Conservation (phyloP, 2,888 invertebrate species). For the Melieria picta region DNA sequence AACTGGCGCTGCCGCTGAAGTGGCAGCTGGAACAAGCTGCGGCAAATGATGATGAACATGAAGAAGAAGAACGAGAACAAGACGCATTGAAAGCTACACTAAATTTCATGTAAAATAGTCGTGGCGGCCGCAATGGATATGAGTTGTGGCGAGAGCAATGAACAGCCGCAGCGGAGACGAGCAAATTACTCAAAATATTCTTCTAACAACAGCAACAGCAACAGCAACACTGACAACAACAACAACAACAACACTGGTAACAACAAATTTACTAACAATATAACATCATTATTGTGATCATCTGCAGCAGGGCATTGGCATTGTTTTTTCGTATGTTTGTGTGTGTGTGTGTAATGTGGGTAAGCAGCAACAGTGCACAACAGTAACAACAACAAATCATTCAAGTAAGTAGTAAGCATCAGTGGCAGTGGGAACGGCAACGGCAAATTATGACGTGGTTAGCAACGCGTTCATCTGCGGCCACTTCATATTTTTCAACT, state of each 20-base stretch:
- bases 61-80: too few relatives aligned
- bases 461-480: constrained; percentile 9
- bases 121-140: neutral
- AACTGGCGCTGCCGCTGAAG: neutral
- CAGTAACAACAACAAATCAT: neutral
- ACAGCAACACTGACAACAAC: neutral
- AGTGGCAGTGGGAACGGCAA: neutral
- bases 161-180: neutral
- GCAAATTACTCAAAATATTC: neutral
- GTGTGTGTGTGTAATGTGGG: neutral
- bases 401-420: constrained; percentile 7
- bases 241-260: neutral
- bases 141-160: neutral
- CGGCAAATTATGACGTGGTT: constrained; percentile 25
- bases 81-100: too few relatives aligned
- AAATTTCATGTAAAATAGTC: too few relatives aligned
- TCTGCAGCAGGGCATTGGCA: constrained; percentile 24
- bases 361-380: neutral
- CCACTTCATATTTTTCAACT: neutral
- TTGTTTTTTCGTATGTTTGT: neutral
- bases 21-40: neutral
- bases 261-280: neutral
- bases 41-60: neutral
- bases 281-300: constrained; percentile 12
- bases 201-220: neutral